A percentile compares a stretch with the other conserved stretches of the same genome.
Evolutionary conservation across 2,888 invertebrate genomes (phyloP).

Genomic region (Hypercompe scribonia): DNA sequence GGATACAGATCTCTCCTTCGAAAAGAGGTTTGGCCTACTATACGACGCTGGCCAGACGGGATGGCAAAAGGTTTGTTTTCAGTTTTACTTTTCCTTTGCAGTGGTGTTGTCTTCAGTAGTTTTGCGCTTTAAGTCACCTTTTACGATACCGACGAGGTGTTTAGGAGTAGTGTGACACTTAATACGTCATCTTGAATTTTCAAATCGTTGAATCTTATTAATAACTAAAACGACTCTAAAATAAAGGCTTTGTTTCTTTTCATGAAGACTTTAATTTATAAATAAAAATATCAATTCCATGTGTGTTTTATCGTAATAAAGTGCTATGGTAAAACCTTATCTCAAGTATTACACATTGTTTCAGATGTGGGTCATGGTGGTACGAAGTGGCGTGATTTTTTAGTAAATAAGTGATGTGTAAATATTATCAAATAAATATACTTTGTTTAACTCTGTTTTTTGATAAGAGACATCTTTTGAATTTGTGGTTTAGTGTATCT

Average conservation of each 20-base stretch:
- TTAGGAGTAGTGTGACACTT: too few species aligned
- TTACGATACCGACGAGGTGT: too few species aligned
- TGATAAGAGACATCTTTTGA: slow-evolving; percentile 39
- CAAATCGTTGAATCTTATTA: not conserved
- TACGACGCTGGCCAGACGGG: too few species aligned
- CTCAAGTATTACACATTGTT: slow-evolving; percentile 5
- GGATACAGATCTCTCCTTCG: too few species aligned
- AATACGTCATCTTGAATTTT: too few species aligned
- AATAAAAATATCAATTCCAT: not conserved
- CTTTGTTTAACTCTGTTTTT: slow-evolving; percentile 43
- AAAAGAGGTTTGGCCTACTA: too few species aligned
- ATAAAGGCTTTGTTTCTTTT: not conserved
- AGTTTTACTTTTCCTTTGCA: too few species aligned
- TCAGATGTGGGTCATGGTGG: slow-evolving; percentile 9
- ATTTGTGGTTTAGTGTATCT: slow-evolving; percentile 40
- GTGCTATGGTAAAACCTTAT: slow-evolving; percentile 7
- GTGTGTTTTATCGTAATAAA: not conserved
- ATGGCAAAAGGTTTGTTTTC: too few species aligned
- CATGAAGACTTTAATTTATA: not conserved
- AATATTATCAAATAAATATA: slow-evolving; percentile 19
- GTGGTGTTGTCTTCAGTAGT: too few species aligned
- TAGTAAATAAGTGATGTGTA: slow-evolving; percentile 6
- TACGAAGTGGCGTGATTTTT: not conserved
- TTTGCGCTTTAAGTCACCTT: too few species aligned
- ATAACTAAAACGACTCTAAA: not conserved